Evolutionary conservation across 1,140 invertebrate genomes (phyloP), one percentile per base, ranked within the genome.

Genomic region (Dysdera silvatica): DNA sequence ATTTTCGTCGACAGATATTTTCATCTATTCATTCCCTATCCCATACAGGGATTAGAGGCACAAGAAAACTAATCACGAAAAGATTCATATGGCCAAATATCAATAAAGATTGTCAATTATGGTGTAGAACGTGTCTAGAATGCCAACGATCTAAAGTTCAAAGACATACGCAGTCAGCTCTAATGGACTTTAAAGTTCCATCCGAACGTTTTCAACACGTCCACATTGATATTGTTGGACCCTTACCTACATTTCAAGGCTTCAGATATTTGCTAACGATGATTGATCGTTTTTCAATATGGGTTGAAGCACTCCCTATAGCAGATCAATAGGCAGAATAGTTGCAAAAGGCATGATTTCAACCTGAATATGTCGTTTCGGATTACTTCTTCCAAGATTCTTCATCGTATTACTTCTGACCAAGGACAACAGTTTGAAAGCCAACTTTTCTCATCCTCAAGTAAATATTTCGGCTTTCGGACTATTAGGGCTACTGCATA

Each of bases 141-240:
- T 66, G 64, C 53, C 64, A 66, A 56, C 18, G 20, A n/a, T 66
- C 61, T 18, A 66, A 66, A 56, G 32, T 64, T 2, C n/a, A 20
- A 2, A 63, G 61, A 65, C 61, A 66, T 33, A 66, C 61, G 7
- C 24, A 53, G 37, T 28, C 31, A 7, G 61, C 72, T 3, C 28
- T 48, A 18, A 23, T 4, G 6, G 23, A 24, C 5, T 64, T 64
- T 40, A 18, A 33, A 4, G 4, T 37, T 29, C 48, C 57, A 14
- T 4, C 2, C 0, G n/a, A 24, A 3, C 23, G 63, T 4, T 80
- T 80, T 55, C 33, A 68, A 1, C 74, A 79, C 52, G 64, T 81
- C 0, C 75, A 82, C 66, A 65, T 81, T 0, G 80, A 82, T 68
- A 70, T 82, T 1, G 70, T 82, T 12, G 76, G 78, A 0, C 79